A percentile compares a stretch with the other conserved stretches of the same genome.
Evolutionary conservation across 2,888 invertebrate species (phyloP).

Genomic region (Lingula anatina): DNA sequence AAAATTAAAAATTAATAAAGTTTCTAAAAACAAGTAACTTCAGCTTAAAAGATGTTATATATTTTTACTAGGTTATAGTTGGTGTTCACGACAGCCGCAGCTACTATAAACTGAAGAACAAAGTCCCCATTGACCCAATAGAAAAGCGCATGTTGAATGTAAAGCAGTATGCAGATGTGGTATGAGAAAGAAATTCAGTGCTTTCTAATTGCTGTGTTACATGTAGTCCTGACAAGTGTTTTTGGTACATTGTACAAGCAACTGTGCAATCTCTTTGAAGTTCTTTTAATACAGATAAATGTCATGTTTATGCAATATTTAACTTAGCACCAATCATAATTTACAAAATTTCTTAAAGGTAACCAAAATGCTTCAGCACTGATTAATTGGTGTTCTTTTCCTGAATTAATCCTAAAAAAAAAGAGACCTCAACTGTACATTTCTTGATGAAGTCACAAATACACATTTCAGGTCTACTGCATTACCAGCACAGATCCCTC

Average conservation of each 20-base stretch:
- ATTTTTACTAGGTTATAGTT: slow-evolving; percentile 24
- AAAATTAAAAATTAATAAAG: too few relatives aligned
- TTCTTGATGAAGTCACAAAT: too few relatives aligned
- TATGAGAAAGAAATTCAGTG: too few relatives aligned
- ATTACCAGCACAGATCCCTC: slow-evolving; percentile 37
- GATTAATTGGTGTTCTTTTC: too few relatives aligned
- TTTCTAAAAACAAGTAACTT: too few relatives aligned
- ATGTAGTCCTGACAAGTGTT: background rate
- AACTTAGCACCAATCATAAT: background rate
- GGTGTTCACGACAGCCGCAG: slow-evolving; percentile 38
- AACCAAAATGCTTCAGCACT: background rate
- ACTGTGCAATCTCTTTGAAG: too few relatives aligned
- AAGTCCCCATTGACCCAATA: slow-evolving; percentile 36
- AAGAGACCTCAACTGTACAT: too few relatives aligned
- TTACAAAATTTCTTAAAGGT: background rate
- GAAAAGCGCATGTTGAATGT: slow-evolving; percentile 37
- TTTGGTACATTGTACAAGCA: background rate
- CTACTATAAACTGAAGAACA: slow-evolving; percentile 33
- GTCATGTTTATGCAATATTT: background rate
- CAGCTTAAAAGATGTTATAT: too few relatives aligned
- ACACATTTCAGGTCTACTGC: slow-evolving; percentile 33
- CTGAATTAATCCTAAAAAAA: too few relatives aligned
- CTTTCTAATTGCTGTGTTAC: too few relatives aligned
- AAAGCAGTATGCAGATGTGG: slow-evolving; percentile 35
- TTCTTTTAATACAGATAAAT: too few relatives aligned